Base-by-base conservation (phyloP, 2,888 invertebrate species). In the Corbicula japonica region DNA sequence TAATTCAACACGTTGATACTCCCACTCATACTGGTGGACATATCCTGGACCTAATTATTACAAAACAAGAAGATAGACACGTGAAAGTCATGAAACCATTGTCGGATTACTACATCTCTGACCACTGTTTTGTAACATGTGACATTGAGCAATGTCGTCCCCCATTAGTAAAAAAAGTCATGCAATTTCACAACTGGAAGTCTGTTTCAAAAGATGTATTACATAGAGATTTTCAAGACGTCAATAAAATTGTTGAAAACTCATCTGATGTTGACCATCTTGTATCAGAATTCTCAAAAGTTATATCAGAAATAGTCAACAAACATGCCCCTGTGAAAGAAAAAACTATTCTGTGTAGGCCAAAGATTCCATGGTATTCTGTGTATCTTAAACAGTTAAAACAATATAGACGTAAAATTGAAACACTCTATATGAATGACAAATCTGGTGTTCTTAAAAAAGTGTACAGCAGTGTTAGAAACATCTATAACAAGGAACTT, bases 341-440 rank as follows among this genome's bases (percentile, higher is more conserved):
- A 60, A 71, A 61, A 71, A 41, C 54, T 32, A 50, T 70, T 63
- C 5, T 76, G n/a, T 69, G 69, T 62, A 52, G 69, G 63, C 54
- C 62, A 6, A 56, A 26, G 26, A 58, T 69, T 15, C 76, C 75
- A 56, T 75, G 75, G 75, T 75, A 75, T 30, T 69, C 69, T 8
- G 54, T 62, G 10, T 75, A 68, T 26, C 30, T 75, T 18, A 75
- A 76, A 30, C 41, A 30, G 21, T 41, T 76, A 28, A 76, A 70
- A 70, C 44, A 63, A 21, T 76, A 63, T 23, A 63, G 32, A 56
- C 41, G 58, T 46, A 30, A 56, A 60, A 76, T 76, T 48, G 76
- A 76, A 46, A 70, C 52, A 18, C 69, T 70, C 8, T 76, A 56
- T 48, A 18, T 70, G 58, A 35, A 56, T 23, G 34, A 76, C 65